Conservation (phyloP, 2,797 vertebrate genomes). For the Notolepis coatsorum region DNA sequence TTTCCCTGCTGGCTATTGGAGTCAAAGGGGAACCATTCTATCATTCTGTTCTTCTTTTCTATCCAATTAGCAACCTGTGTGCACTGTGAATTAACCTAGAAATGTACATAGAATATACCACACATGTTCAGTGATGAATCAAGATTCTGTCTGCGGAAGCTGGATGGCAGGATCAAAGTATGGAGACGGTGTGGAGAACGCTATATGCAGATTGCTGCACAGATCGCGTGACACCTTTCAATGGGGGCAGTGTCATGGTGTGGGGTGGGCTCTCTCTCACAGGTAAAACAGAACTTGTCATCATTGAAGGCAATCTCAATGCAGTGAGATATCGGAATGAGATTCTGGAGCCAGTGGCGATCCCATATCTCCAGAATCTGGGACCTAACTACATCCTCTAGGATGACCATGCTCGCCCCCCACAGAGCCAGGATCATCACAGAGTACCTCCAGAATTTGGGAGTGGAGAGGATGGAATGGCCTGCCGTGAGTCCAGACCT, state of each 20-base stretch:
- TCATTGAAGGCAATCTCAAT: no score
- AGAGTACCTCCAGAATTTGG: not conserved
- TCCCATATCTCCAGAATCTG: not conserved
- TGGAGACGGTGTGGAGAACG: not conserved
- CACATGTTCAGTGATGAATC: slow-evolving; percentile 8
- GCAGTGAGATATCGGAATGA: no score
- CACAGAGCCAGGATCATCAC: not conserved
- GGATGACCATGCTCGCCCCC: not conserved
- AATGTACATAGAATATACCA: no score
- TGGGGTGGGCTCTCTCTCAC: not conserved
- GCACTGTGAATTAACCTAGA: no score
- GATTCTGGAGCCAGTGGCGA: not conserved
- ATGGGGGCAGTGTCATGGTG: no score
- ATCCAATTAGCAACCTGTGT: no score
- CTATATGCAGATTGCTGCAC: not conserved
- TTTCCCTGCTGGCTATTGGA: no score
- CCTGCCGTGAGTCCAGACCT: not conserved
- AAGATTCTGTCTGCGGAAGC: not conserved
- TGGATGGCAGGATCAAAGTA: slow-evolving; percentile 2
- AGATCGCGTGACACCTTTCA: not conserved
- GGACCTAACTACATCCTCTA: not conserved
- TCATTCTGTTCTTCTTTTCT: no score
- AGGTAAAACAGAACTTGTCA: not conserved
- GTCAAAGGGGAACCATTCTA: no score
- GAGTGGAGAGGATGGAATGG: not conserved